These are phyloP conservation scores for Anthoscopus minutus DNA, from an alignment of 2,113 vertebrate species.

Conservation along the genomic window DNA sequence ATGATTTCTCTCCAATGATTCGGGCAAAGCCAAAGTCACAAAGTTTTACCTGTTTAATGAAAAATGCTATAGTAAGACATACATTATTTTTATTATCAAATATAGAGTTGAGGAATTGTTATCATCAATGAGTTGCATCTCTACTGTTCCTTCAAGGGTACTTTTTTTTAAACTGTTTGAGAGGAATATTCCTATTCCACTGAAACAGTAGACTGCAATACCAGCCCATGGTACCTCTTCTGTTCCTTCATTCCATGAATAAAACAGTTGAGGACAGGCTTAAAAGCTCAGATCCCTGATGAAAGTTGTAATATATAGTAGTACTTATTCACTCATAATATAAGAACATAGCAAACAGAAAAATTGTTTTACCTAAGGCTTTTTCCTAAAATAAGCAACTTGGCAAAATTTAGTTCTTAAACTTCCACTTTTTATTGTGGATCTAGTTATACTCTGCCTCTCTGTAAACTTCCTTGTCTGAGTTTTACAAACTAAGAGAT, in stretches of 20 bases:
- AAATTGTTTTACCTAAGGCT: not conserved
- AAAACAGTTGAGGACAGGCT: not conserved
- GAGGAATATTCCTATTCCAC: not conserved
- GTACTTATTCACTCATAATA: not conserved
- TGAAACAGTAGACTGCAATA: not conserved
- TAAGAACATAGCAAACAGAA: not conserved
- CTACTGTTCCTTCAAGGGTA: not conserved
- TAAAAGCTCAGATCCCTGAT: not conserved
- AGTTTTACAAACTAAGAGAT: not conserved
- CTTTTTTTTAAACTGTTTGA: not conserved
- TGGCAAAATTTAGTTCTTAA: not conserved
- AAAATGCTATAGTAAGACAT: not conserved
- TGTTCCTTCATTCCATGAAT: not conserved
- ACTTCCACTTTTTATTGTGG: not conserved
- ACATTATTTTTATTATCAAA: not conserved
- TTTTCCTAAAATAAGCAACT: not conserved
- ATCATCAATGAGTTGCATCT: not conserved
- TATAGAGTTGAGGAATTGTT: not conserved
- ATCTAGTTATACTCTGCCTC: not conserved
- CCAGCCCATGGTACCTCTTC: not conserved
- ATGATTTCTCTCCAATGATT: slow-evolving; percentile 97
- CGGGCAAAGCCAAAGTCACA: slow-evolving; percentile 97
- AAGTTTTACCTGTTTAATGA: slow-evolving; percentile 85
- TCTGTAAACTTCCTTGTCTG: not conserved
- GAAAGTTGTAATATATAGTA: not conserved